Base-by-base conservation (phyloP, 2,113 vertebrate genomes). In the Montifringilla adamsi region DNA sequence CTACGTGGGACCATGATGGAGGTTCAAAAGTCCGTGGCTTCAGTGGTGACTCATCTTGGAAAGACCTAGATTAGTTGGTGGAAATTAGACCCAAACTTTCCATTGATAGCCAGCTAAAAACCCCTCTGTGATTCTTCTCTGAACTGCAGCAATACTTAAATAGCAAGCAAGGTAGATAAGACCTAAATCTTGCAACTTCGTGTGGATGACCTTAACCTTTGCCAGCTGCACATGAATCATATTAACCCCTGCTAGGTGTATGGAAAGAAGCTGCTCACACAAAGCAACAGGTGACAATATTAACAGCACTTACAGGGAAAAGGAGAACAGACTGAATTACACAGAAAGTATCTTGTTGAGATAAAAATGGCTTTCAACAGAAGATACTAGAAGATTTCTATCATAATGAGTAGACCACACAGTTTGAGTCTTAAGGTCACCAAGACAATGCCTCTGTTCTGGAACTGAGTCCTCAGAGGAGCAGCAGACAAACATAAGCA, bases 1-100 rank as follows among this genome's bases (percentile, higher is more conserved):
- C 31, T 41, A 1, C 37, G 35, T 2, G 2, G 22, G 33, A 62
- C 30, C 0, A 0, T 70, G 47, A 21, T 5, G 8, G 20, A 10
- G 9, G 46, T 70, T 86, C 55, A 39, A 44, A 80, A 93, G 75
- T 44, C 43, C 3, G 2, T 53, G 5, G 55, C 21, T 53, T 86
- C 41, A 33, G 16, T 9, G 1, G 28, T 81, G 59, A 73, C 21
- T 91, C 11, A 31, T 56, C 55, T 64, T 2, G 5, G 59, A 91
- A 79, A 55, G 33, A 75, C 8, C 8, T 27, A 90, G 49, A 76
- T 80, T 63, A 73, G 20, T 7, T 12, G 8, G 22, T 75, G 39
- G 68, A 95, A 85, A 73, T 76, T 13, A 80, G 79, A 74, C 10
- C 5, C 15, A 58, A 70, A 87, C 15, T 81, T 90, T 85, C 83